Conservation (phyloP, 2,888 invertebrate species). For the Epistrophe grossulariae region DNA sequence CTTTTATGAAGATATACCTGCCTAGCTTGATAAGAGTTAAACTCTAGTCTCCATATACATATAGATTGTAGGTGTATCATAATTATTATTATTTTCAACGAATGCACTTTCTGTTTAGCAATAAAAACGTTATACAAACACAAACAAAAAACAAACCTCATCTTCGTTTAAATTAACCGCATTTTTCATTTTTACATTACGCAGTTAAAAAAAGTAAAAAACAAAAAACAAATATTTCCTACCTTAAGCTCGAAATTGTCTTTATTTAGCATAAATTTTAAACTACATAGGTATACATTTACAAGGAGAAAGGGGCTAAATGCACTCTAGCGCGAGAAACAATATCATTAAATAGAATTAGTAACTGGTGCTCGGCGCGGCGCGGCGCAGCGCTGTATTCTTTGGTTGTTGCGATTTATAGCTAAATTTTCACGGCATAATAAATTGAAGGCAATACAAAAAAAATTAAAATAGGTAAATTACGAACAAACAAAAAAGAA, state of each 20-base stretch:
- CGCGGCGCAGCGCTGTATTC: background rate
- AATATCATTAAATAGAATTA: conserved; percentile 61
- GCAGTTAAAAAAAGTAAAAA: background rate
- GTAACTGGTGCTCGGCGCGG: conserved; percentile 18
- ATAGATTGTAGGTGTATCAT: background rate
- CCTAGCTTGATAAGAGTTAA: background rate
- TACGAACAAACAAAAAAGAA: background rate
- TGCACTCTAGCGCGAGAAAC: conserved; percentile 50
- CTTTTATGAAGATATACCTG: background rate
- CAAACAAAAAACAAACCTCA: background rate
- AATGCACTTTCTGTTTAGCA: conserved; percentile 45
- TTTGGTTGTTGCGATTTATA: conserved; percentile 50
- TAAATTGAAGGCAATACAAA: conserved; percentile 45
- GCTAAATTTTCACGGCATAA: conserved; percentile 66
- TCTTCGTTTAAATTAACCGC: conserved; percentile 38
- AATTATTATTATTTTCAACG: conserved; percentile 15
- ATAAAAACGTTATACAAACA: background rate
- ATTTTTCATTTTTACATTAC: conserved; percentile 19
- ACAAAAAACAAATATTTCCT: background rate
- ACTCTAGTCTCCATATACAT: background rate
- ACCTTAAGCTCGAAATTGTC: conserved; percentile 23
- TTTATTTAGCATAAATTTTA: conserved; percentile 18
- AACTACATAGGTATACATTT: too few relatives aligned
- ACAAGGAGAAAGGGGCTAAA: conserved; percentile 39
- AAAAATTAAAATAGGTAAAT: too few relatives aligned